These are phyloP conservation scores for Scylla paramamosain DNA, from an alignment of 1,140 invertebrate species.

Conservation along the genomic window DNA sequence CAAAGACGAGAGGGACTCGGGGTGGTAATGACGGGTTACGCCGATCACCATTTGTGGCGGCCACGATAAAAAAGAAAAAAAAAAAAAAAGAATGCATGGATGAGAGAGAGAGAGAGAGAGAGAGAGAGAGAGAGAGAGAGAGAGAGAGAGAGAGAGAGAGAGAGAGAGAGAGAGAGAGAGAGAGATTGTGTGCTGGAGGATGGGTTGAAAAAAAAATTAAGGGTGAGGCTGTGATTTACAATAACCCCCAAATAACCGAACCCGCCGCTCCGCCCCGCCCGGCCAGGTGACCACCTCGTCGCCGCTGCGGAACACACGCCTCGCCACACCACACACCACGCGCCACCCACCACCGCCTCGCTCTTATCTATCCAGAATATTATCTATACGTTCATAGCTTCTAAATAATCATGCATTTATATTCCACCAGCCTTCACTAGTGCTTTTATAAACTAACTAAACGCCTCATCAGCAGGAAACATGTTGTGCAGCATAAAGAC, in stretches of 20 bases:
- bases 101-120: slow-evolving; percentile 27
- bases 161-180: slow-evolving; percentile 41
- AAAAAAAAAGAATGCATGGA: not conserved
- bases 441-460: no score
- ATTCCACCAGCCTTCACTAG: no score
- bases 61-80: not conserved
- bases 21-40: slow-evolving; percentile 4
- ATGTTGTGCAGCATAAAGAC: not conserved
- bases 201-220: not conserved
- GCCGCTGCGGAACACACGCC: not conserved
- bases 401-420: no score
- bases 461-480: no score
- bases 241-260: no score
- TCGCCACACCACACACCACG: no score
- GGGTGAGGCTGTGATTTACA: not conserved
- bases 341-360: no score
- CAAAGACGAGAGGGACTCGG: not conserved
- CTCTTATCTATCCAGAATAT: no score
- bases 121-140: slow-evolving; percentile 41
- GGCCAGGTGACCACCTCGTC: not conserved
- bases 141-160: slow-evolving; percentile 41
- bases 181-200: not conserved
- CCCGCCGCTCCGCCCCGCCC: no score
- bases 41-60: slow-evolving; percentile 6
- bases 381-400: no score